Percentiles rank a stretch among this genome's conserved stretches.
These are phyloP conservation scores for Chloroceryle amazona DNA, from an alignment of 2,797 vertebrate genomes.

Conservation along the genomic window DNA sequence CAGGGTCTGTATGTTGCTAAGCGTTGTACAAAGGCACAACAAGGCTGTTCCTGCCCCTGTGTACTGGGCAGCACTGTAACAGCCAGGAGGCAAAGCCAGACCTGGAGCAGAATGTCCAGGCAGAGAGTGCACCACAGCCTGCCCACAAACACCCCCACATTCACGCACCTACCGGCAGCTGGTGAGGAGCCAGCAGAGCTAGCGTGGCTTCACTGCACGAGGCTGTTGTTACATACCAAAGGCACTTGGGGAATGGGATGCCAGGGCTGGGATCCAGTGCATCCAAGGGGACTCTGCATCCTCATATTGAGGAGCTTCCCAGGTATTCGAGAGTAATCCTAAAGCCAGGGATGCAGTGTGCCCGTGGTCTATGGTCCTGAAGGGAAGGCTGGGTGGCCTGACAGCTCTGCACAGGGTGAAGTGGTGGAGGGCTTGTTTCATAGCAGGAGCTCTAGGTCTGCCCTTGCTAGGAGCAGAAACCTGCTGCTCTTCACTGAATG, in stretches of 20 bases:
- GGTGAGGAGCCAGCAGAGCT: background rate
- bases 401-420: accelerated
- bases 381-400: background rate
- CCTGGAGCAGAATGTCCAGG: background rate
- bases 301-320: accelerated
- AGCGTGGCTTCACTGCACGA: background rate
- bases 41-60: background rate
- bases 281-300: accelerated
- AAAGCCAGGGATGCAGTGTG: background rate
- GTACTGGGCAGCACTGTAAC: background rate
- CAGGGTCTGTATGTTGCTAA: background rate
- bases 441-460: accelerated
- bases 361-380: too few relatives aligned
- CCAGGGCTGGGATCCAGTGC: background rate
- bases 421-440: accelerated
- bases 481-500: background rate
- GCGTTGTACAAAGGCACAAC: background rate
- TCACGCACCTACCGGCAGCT: background rate
- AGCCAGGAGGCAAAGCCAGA: background rate
- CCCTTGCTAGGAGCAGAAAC: background rate
- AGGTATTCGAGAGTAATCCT: background rate
- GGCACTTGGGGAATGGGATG: accelerated
- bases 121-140: accelerated
- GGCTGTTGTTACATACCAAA: background rate
- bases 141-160: background rate